These are phyloP conservation scores for Turnix velox DNA, from an alignment of 2,113 vertebrate species.

Conservation along the genomic window DNA sequence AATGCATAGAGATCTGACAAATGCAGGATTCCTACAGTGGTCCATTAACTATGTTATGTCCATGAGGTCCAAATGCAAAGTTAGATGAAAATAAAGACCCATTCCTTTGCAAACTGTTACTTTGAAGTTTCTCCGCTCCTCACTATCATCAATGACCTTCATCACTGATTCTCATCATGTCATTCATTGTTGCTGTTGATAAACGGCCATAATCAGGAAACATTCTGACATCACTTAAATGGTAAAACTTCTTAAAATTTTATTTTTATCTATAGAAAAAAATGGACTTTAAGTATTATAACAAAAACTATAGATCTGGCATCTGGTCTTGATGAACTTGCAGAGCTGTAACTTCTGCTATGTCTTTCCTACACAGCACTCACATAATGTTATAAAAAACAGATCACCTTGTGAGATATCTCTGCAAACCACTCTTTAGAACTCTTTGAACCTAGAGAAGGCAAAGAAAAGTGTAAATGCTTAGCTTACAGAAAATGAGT, in stretches of 20 bases:
- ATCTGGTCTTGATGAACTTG: neutral
- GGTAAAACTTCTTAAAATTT: neutral
- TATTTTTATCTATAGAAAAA: neutral
- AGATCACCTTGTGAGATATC: neutral
- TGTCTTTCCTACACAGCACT: neutral
- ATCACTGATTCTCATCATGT: neutral
- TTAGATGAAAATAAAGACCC: neutral
- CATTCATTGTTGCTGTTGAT: neutral
- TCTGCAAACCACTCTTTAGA: neutral
- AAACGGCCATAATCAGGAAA: neutral
- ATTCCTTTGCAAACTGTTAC: neutral
- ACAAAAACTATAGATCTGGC: neutral
- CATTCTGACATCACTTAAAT: neutral
- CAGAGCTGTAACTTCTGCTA: neutral
- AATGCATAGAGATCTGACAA: neutral
- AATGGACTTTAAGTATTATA: neutral
- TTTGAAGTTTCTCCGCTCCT: neutral
- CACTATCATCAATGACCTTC: neutral
- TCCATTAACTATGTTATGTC: neutral
- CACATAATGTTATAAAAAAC: neutral
- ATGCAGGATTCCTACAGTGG: neutral
- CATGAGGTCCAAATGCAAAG: neutral
- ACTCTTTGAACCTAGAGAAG: neutral
- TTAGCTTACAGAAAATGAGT: neutral
- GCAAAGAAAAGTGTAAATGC: neutral